phyloP scores from a whole-genome alignment of 2,888 invertebrate species.

The Tiliacea aurago region DNA sequence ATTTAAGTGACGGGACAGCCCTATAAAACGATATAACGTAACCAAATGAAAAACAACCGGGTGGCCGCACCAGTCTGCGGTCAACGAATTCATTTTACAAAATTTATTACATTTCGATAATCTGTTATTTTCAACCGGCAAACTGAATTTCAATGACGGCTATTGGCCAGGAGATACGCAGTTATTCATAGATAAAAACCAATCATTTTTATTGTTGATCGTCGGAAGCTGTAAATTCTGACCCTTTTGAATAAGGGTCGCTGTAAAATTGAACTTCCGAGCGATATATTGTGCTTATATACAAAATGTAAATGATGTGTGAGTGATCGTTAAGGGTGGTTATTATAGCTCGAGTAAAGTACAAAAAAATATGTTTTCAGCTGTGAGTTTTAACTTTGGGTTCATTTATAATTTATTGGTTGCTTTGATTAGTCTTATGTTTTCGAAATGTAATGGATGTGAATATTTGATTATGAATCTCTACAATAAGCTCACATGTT shows the following conservation, averaged over 20 bases:
- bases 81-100: constrained; percentile 80
- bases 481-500: too few species aligned
- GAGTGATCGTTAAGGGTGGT: constrained; percentile 21
- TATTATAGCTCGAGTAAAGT: neutral
- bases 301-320: constrained; percentile 40
- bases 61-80: constrained; percentile 80
- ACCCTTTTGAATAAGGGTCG: constrained; percentile 39
- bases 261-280: constrained; percentile 33
- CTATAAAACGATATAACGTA: constrained; percentile 59
- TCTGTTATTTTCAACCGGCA: constrained; percentile 75
- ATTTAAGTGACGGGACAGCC: constrained; percentile 8
- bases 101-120: constrained; percentile 83
- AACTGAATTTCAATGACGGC: constrained; percentile 71
- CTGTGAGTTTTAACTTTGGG: neutral
- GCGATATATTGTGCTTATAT: constrained; percentile 28
- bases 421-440: neutral
- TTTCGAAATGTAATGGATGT: neutral
- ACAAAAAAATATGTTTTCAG: neutral
- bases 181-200: constrained; percentile 63
- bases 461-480: neutral
- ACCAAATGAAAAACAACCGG: constrained; percentile 77
- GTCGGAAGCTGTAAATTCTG: constrained; percentile 39
- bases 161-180: constrained; percentile 54
- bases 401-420: neutral
- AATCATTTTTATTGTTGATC: constrained; percentile 60